Evolutionary conservation across 2,113 vertebrate genomes (phyloP).

Genomic region (Variabilichromis moorii): DNA sequence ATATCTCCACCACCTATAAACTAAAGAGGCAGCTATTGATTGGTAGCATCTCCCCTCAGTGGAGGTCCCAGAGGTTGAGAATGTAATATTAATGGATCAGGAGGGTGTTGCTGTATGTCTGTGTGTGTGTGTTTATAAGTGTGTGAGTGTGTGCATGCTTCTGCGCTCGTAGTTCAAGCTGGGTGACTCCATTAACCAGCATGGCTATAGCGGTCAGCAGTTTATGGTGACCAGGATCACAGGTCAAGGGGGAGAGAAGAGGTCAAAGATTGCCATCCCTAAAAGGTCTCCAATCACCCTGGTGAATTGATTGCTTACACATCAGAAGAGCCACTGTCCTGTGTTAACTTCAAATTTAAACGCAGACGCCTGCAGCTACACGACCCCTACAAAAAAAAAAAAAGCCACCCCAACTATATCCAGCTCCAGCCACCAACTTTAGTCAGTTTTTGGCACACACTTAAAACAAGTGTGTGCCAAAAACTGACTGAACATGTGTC

Average conservation of each 20-base stretch:
- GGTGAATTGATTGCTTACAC: constrained; percentile 65
- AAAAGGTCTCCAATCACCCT: constrained; percentile 58
- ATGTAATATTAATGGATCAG: constrained; percentile 62
- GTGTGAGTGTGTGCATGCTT: neutral
- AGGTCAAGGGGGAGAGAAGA: constrained; percentile 49
- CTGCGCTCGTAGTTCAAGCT: neutral
- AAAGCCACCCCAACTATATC: neutral
- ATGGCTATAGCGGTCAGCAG: constrained; percentile 37
- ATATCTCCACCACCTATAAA: constrained; percentile 62
- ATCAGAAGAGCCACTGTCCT: constrained; percentile 40
- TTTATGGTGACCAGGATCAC: constrained; percentile 59
- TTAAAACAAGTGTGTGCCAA: neutral
- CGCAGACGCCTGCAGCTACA: neutral
- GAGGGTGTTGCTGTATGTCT: constrained; percentile 4
- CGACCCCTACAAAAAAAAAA: neutral
- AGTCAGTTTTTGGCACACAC: neutral
- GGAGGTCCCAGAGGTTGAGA: constrained; percentile 36
- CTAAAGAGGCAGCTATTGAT: constrained; percentile 76
- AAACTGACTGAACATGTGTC: neutral
- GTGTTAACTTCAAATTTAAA: constrained; percentile 54
- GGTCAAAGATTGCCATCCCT: constrained; percentile 59
- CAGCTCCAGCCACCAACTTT: neutral
- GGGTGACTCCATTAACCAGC: constrained; percentile 41
- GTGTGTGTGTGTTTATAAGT: constrained; percentile 1
- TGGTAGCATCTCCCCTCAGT: constrained; percentile 31